These are phyloP conservation scores for Gadopsis bispinosus DNA, from an alignment of 2,797 vertebrate genomes.

Conservation along the genomic window DNA sequence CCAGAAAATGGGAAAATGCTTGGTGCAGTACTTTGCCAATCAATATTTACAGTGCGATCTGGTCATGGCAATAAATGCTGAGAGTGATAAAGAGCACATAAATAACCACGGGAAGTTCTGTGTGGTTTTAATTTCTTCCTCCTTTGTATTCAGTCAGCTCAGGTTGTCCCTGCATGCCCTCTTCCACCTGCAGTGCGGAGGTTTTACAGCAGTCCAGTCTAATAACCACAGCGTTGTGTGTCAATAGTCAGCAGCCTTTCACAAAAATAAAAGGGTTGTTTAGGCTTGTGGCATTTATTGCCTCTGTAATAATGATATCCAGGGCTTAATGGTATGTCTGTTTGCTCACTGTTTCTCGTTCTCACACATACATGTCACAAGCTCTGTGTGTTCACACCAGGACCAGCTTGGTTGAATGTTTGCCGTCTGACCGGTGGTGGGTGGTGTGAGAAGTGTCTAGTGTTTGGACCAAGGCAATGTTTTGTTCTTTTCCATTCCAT, in stretches of 20 bases:
- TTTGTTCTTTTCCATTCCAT: background rate
- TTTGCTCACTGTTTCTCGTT: background rate
- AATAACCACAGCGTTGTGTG: slow-evolving; percentile 26
- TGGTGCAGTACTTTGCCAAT: slow-evolving; percentile 16
- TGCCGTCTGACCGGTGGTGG: background rate
- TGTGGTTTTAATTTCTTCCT: slow-evolving; percentile 29
- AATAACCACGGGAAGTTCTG: slow-evolving; percentile 20
- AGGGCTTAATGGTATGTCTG: slow-evolving; percentile 29
- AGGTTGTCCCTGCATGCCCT: slow-evolving; percentile 34
- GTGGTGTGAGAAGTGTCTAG: background rate
- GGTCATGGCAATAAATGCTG: slow-evolving; percentile 19
- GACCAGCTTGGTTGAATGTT: background rate
- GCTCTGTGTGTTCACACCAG: background rate
- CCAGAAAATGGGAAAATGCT: slow-evolving; percentile 7
- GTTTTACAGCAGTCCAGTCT: slow-evolving; percentile 22
- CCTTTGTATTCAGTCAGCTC: slow-evolving; percentile 17
- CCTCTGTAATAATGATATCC: slow-evolving; percentile 31
- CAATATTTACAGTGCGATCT: slow-evolving; percentile 30
- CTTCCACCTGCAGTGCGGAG: slow-evolving; percentile 8
- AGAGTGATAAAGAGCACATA: background rate
- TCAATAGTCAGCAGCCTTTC: slow-evolving; percentile 42
- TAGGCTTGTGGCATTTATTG: slow-evolving; percentile 20
- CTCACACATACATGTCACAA: background rate
- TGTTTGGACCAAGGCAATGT: background rate
- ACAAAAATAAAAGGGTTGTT: slow-evolving; percentile 22